A percentile compares a stretch with the other conserved stretches of the same genome.
phyloP scores from a whole-genome alignment of 2,888 invertebrate genomes.

The Eupithecia abbreviata region DNA sequence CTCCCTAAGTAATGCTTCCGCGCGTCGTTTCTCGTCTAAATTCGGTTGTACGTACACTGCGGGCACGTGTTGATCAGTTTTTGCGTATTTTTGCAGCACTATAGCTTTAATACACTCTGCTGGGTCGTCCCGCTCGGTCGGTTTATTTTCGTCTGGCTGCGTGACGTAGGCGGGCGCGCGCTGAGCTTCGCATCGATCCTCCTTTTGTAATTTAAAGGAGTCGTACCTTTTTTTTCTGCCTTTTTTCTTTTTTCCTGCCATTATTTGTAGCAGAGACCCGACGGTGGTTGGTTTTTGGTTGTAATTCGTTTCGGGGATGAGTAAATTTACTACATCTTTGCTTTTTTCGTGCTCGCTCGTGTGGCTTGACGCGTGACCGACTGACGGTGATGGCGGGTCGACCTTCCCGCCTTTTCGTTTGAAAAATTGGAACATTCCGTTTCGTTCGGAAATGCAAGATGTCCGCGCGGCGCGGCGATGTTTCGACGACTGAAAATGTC shows the following conservation, averaged over 20 bases:
- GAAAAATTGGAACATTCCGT: constrained; percentile 78
- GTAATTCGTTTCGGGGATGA: constrained; percentile 74
- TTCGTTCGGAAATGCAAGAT: constrained; percentile 57
- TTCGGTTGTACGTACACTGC: constrained; percentile 72
- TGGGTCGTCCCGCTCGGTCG: constrained; percentile 53
- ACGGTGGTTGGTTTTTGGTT: constrained; percentile 69
- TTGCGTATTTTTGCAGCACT: constrained; percentile 77
- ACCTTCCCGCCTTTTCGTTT: constrained; percentile 77
- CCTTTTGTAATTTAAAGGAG: constrained; percentile 53
- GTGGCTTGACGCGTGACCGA: constrained; percentile 67
- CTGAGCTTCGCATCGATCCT: constrained; percentile 52
- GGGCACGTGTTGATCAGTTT: constrained; percentile 74
- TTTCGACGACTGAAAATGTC: constrained; percentile 53
- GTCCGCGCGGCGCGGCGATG: constrained; percentile 59
- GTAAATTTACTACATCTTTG: constrained; percentile 79
- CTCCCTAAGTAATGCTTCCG: constrained; percentile 75
- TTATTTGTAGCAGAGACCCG: constrained; percentile 73
- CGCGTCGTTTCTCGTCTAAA: constrained; percentile 72
- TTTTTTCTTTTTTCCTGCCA: constrained; percentile 74
- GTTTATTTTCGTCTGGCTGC: constrained; percentile 69
- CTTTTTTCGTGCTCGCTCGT: constrained; percentile 47
- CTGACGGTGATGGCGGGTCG: constrained; percentile 61
- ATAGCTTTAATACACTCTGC: constrained; percentile 77
- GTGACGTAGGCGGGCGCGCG: constrained; percentile 61
- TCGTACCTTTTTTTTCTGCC: constrained; percentile 68